Conservation (phyloP, 2,113 vertebrate species). For the Eleginops maclovinus region DNA sequence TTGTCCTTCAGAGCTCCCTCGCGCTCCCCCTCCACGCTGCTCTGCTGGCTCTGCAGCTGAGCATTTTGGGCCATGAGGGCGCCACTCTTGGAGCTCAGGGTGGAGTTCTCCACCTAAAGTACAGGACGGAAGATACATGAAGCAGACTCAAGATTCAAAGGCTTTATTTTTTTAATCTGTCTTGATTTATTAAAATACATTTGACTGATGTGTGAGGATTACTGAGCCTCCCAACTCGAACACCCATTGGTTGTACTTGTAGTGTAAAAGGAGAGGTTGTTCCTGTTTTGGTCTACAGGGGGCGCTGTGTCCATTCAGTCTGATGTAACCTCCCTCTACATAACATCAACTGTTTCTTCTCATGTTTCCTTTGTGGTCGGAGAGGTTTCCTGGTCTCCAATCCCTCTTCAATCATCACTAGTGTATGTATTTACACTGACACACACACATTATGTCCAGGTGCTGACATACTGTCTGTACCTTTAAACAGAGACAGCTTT, state of each 20-base stretch:
- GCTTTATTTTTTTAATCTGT: no score
- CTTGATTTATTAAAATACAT: background rate
- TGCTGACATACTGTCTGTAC: slow-evolving; percentile 20
- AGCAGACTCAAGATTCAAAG: no score
- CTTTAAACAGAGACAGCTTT: slow-evolving; percentile 2
- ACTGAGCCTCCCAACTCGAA: no score
- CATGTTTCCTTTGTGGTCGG: slow-evolving; percentile 50
- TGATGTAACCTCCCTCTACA: background rate
- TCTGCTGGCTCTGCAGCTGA: slow-evolving; percentile 93
- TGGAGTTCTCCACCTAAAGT: slow-evolving; percentile 95
- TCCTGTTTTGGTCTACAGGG: slow-evolving; percentile 42
- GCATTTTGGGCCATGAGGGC: slow-evolving; percentile 96
- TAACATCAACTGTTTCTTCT: slow-evolving; percentile 25
- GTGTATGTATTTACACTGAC: slow-evolving; percentile 2
- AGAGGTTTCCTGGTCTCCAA: slow-evolving; percentile 33
- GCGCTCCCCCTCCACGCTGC: slow-evolving; percentile 90
- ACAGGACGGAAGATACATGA: background rate
- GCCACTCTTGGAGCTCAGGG: slow-evolving; percentile 92
- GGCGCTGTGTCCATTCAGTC: slow-evolving; percentile 39
- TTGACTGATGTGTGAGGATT: background rate
- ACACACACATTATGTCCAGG: background rate
- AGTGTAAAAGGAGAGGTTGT: background rate
- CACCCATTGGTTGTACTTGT: no score
- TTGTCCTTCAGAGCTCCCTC: slow-evolving; percentile 90
- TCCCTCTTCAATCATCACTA: slow-evolving; percentile 13